Conservation (phyloP, 2,888 invertebrate genomes). For the Meandrusa payeni region DNA sequence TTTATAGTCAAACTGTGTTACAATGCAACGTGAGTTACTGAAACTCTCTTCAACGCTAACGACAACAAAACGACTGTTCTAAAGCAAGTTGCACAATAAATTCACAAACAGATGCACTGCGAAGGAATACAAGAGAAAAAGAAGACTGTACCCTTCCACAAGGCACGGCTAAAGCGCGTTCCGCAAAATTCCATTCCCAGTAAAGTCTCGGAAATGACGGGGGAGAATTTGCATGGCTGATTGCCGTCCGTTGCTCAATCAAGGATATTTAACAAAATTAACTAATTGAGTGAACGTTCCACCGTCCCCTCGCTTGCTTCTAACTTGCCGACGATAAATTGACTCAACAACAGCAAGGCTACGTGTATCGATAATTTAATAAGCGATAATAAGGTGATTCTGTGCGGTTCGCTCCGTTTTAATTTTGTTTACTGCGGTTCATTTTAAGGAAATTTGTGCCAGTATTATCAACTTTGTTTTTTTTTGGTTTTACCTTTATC, state of each 20-base stretch:
- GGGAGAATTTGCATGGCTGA: slow-evolving; percentile 75
- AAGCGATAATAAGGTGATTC: slow-evolving; percentile 58
- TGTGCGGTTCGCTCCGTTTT: slow-evolving; percentile 40
- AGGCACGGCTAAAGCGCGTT: slow-evolving; percentile 15
- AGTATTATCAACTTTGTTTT: too few species aligned
- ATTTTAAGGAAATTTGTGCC: slow-evolving; percentile 7
- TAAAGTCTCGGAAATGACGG: slow-evolving; percentile 36
- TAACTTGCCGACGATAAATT: slow-evolving; percentile 51
- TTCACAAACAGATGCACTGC: slow-evolving; percentile 8
- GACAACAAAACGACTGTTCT: slow-evolving; percentile 4
- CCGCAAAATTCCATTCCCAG: slow-evolving; percentile 32
- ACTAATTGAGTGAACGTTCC: slow-evolving; percentile 76
- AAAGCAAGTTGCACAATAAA: slow-evolving; percentile 5
- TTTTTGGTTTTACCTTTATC: too few species aligned
- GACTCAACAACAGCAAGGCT: slow-evolving; percentile 54
- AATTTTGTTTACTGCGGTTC: slow-evolving; percentile 32
- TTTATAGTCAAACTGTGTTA: not conserved
- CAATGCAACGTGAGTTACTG: not conserved
- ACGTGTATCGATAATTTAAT: slow-evolving; percentile 64
- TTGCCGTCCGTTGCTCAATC: slow-evolving; percentile 79
- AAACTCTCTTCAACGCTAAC: not conserved
- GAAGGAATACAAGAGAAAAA: slow-evolving; percentile 12
- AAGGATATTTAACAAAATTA: slow-evolving; percentile 80
- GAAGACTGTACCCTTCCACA: slow-evolving; percentile 4
- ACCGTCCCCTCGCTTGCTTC: slow-evolving; percentile 35